These are phyloP conservation scores for Apostichopus leukothele DNA, from an alignment of 53 echinoderm and acorn worm species.

Conservation along the genomic window DNA sequence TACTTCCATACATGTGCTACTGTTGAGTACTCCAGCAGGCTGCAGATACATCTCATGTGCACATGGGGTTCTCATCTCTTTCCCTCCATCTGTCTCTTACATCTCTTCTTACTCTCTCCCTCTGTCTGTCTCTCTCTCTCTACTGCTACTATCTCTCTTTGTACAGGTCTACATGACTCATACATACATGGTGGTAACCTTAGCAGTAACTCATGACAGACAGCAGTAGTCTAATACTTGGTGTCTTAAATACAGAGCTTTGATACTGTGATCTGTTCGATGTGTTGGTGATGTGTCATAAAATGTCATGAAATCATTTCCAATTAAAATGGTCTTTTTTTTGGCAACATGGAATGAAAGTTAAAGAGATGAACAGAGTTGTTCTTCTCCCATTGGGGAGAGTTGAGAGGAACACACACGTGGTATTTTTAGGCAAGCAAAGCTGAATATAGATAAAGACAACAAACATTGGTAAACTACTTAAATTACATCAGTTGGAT, in stretches of 20 bases:
- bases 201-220: slow-evolving; percentile 11
- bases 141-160: neutral
- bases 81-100: too few relatives aligned
- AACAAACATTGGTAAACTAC: too few relatives aligned
- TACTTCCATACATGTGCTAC: neutral
- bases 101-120: neutral
- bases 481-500: too few relatives aligned
- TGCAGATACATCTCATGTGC: neutral
- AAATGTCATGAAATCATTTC: slow-evolving; percentile 14
- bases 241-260: neutral
- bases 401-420: too few relatives aligned
- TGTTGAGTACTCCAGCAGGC: neutral
- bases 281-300: slow-evolving; percentile 11
- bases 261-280: slow-evolving; percentile 1
- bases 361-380: too few relatives aligned
- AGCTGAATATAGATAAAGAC: too few relatives aligned
- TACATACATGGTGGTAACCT: slow-evolving; percentile 5
- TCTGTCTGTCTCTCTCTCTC: neutral
- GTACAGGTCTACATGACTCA: neutral
- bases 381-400: too few relatives aligned
- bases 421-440: too few relatives aligned
- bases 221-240: slow-evolving; percentile 1
- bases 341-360: too few relatives aligned
- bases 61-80: too few relatives aligned
- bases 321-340: neutral